phyloP scores from a whole-genome alignment of 2,113 vertebrate genomes.

The Psilopogon haemacephalus region DNA sequence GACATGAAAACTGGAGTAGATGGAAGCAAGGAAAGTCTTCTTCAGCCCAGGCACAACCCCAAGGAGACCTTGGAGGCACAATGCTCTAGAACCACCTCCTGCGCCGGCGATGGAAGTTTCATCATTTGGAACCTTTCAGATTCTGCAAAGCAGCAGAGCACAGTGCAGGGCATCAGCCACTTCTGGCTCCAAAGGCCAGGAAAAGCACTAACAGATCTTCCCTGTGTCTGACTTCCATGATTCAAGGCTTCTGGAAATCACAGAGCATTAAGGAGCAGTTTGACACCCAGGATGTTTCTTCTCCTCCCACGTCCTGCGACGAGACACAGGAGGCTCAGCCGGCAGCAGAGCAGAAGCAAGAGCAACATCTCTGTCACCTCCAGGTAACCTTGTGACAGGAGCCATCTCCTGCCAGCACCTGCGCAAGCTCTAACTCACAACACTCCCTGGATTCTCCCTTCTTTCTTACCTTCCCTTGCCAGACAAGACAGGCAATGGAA shows the following conservation, averaged over 20 bases:
- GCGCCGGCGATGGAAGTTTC: background rate
- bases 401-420: fast-evolving
- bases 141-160: background rate
- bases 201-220: background rate
- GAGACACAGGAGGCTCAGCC: background rate
- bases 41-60: background rate
- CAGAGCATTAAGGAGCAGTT: background rate
- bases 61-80: background rate
- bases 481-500: background rate
- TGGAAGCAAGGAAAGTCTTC: background rate
- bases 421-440: background rate
- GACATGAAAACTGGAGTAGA: background rate
- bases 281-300: background rate
- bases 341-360: background rate
- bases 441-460: background rate
- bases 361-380: background rate
- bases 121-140: background rate
- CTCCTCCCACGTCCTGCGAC: background rate
- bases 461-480: background rate
- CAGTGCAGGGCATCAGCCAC: background rate
- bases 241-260: background rate
- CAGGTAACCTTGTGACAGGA: background rate
- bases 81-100: background rate
- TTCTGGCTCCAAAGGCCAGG: background rate
- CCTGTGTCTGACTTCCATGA: background rate